phyloP scores from a whole-genome alignment of 2,113 vertebrate genomes.

The Odocoileus hemionus region DNA sequence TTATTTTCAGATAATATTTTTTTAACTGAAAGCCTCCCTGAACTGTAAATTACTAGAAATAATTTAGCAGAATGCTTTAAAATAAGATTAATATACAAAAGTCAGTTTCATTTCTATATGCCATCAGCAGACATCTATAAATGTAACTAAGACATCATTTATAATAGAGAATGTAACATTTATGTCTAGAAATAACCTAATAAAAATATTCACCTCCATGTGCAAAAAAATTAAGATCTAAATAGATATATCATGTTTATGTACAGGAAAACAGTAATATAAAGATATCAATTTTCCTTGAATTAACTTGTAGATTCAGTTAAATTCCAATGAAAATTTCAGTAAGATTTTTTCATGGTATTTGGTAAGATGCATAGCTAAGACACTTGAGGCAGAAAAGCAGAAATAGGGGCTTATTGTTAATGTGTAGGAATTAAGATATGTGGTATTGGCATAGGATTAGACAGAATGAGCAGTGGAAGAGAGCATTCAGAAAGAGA shows the following conservation, averaged over 20 bases:
- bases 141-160: neutral
- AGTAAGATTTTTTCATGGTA: neutral
- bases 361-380: neutral
- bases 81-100: constrained; percentile 12
- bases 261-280: neutral
- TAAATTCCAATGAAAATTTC: neutral
- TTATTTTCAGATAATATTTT: neutral
- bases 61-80: neutral
- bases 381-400: neutral
- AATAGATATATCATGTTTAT: neutral
- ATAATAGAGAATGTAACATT: neutral
- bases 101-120: neutral
- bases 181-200: constrained; percentile 3
- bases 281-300: neutral
- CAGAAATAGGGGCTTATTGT: neutral
- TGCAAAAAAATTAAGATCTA: neutral
- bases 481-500: neutral
- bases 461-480: neutral
- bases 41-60: constrained; percentile 5
- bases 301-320: neutral
- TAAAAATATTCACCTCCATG: neutral
- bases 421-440: neutral
- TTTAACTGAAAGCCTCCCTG: neutral
- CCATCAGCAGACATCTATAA: neutral
- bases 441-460: neutral